These are phyloP conservation scores for Hydrozoanthus gracilis DNA, from an alignment of 92 coral and sea anemone genomes.

Conservation along the genomic window DNA sequence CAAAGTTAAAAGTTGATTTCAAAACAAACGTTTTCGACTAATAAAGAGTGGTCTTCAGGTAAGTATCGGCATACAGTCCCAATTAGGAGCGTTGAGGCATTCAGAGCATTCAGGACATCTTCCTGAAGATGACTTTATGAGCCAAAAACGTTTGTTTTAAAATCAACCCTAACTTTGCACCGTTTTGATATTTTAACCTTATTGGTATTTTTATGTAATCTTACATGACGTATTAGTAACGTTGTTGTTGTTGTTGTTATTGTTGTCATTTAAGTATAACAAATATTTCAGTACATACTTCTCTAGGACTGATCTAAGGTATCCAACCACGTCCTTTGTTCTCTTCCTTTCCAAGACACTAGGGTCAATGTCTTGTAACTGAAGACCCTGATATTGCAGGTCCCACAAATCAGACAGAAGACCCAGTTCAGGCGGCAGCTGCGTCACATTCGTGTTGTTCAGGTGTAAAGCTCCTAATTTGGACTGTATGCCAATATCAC, in stretches of 20 bases:
- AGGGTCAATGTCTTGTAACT: slow-evolving; percentile 89
- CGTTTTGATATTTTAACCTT: too few relatives aligned
- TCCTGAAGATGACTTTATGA: too few relatives aligned
- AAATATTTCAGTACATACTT: slow-evolving; percentile 57
- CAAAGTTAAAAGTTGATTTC: too few relatives aligned
- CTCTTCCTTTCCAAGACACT: slow-evolving; percentile 93
- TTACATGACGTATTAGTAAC: neutral
- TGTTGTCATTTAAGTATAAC: neutral
- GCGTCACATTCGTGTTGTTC: slow-evolving; percentile 78
- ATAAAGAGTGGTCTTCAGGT: too few relatives aligned
- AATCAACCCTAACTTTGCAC: too few relatives aligned
- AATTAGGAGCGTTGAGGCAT: too few relatives aligned
- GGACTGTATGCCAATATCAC: slow-evolving; percentile 77
- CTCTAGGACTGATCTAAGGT: slow-evolving; percentile 93
- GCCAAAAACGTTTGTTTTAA: too few relatives aligned
- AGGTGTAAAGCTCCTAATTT: slow-evolving; percentile 94
- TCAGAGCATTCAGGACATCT: too few relatives aligned
- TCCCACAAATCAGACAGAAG: slow-evolving; percentile 96
- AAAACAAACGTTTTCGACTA: too few relatives aligned
- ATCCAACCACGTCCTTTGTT: slow-evolving; percentile 95
- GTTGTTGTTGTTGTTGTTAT: too few relatives aligned
- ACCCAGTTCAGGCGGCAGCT: slow-evolving; percentile 94
- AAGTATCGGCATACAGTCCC: too few relatives aligned
- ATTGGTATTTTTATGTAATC: neutral
- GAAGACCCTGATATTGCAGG: slow-evolving; percentile 86